Evolutionary conservation across 2,888 invertebrate genomes (phyloP).

Genomic region (Branchellion lobata): DNA sequence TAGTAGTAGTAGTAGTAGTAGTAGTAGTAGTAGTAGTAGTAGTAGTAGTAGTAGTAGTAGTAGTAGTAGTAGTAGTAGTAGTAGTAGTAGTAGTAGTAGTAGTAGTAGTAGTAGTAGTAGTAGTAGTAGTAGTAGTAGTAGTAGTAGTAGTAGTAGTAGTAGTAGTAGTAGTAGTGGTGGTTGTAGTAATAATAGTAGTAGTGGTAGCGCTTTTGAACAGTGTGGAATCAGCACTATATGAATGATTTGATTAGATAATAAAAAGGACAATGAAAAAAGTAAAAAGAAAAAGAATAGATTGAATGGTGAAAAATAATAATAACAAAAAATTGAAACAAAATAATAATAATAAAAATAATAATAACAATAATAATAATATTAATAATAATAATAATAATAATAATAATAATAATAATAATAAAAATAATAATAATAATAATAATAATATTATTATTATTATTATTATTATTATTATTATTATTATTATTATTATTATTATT

Average conservation of each 20-base stretch:
- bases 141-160: constrained; percentile 10
- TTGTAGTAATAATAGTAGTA: background rate
- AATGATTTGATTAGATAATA: too few species aligned
- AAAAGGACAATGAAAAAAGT: background rate
- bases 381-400: too few species aligned
- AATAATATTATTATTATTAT: too few species aligned
- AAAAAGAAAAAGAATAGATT: background rate
- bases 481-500: too few species aligned
- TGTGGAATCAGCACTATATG: too few species aligned
- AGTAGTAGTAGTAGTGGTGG: background rate
- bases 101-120: constrained; percentile 16
- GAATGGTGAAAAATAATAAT: background rate
- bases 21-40: constrained; percentile 11
- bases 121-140: constrained; percentile 17
- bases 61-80: constrained; percentile 19
- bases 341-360: too few species aligned
- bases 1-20: constrained; percentile 17
- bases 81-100: constrained; percentile 19
- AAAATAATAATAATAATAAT: too few species aligned
- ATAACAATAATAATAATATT: too few species aligned
- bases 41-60: constrained; percentile 22
- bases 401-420: too few species aligned
- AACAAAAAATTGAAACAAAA: background rate
- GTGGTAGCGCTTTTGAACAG: too few species aligned
- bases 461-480: too few species aligned